Evolutionary conservation across 2,113 vertebrate species (phyloP).

Genomic region (Tenebrosternarchus preto): DNA sequence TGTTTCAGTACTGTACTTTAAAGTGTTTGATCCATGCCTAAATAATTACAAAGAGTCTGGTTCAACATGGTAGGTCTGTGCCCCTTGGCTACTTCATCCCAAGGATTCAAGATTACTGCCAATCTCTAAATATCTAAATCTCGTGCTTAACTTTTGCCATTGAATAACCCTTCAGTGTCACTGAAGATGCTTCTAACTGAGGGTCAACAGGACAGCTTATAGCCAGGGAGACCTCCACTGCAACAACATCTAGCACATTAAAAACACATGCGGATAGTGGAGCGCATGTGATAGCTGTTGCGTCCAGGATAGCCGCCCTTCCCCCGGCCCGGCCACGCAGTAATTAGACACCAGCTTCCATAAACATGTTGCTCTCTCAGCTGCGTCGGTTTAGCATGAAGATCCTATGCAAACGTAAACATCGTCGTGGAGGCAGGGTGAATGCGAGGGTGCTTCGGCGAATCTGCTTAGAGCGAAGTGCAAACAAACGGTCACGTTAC

Average conservation of each 20-base stretch:
- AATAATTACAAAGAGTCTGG: background rate
- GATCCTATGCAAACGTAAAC: constrained; percentile 31
- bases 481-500: constrained; percentile 10
- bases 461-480: constrained; percentile 32
- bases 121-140: background rate
- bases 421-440: background rate
- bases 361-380: constrained; percentile 32
- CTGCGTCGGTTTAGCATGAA: constrained; percentile 9
- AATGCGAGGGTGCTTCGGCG: constrained; percentile 9
- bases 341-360: constrained; percentile 30
- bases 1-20: background rate
- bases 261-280: constrained; percentile 7
- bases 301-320: background rate
- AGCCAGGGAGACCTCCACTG: background rate
- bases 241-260: constrained; percentile 6
- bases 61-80: background rate
- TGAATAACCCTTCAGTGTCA: background rate
- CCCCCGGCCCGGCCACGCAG: constrained; percentile 5
- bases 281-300: constrained; percentile 14
- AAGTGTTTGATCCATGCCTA: background rate
- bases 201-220: background rate
- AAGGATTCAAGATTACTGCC: background rate
- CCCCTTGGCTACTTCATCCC: background rate
- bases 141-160: background rate
- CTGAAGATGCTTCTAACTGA: background rate